phyloP scores from a whole-genome alignment of 2,113 vertebrate species.

The Oreochromis niloticus region DNA sequence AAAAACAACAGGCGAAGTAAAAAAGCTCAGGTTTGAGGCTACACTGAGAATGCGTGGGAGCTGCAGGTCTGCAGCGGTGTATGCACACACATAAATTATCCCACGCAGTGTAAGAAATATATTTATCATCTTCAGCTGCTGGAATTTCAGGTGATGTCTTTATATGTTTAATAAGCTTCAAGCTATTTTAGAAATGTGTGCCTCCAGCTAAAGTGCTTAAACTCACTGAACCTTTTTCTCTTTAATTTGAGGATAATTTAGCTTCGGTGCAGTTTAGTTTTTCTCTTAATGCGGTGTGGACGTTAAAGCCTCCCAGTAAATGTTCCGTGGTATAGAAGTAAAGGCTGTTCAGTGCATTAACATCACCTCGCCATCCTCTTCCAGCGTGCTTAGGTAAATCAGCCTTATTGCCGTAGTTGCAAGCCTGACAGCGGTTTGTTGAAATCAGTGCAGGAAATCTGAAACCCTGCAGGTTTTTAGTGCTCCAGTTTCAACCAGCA shows the following conservation, averaged over 20 bases:
- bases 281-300: not conserved
- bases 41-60: not conserved
- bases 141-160: not conserved
- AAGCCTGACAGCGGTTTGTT: not conserved
- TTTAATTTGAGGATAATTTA: not conserved
- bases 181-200: not conserved
- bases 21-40: not conserved
- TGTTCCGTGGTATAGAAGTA: not conserved
- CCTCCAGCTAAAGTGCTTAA: not conserved
- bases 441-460: not conserved
- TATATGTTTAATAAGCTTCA: not conserved
- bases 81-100: not conserved
- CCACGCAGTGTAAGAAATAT: not conserved
- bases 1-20: not conserved
- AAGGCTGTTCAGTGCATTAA: not conserved
- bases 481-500: not conserved
- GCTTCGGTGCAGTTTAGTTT: not conserved
- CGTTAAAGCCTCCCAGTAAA: not conserved
- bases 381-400: not conserved
- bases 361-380: not conserved
- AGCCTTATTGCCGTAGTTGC: not conserved
- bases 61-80: not conserved
- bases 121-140: not conserved
- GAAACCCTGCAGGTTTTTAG: not conserved
- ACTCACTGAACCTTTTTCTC: not conserved